These are phyloP conservation scores for Drosophila bipectinata DNA, from an alignment of 1,140 invertebrate genomes.

Conservation along the genomic window DNA sequence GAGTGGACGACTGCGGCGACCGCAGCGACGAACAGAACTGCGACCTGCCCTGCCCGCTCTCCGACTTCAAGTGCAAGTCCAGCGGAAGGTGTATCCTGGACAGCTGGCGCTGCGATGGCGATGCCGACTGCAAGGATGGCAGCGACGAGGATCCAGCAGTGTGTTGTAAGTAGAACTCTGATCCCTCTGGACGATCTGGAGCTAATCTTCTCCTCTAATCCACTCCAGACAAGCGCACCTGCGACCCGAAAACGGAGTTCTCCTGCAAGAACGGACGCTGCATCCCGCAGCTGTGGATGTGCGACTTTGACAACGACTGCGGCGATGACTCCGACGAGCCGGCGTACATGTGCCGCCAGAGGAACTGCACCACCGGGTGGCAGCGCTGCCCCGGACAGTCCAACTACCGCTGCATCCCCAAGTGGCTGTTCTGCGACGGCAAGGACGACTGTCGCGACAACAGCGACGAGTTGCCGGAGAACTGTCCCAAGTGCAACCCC, in stretches of 20 bases:
- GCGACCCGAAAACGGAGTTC: slow-evolving; percentile 93
- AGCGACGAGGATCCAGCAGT: slow-evolving; percentile 95
- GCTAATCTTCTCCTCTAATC: neutral
- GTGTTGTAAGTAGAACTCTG: slow-evolving; percentile 88
- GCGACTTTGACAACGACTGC: slow-evolving; percentile 85
- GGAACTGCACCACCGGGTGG: slow-evolving; percentile 96
- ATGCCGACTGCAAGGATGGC: slow-evolving; percentile 97
- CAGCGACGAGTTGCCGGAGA: slow-evolving; percentile 94
- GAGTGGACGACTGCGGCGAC: slow-evolving; percentile 94
- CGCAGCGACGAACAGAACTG: slow-evolving; percentile 93
- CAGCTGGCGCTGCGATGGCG: slow-evolving; percentile 98
- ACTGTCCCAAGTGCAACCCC: slow-evolving; percentile 94
- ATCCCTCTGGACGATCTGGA: neutral
- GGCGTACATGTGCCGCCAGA: slow-evolving; percentile 94
- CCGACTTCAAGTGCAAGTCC: slow-evolving; percentile 96
- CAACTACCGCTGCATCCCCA: slow-evolving; percentile 96
- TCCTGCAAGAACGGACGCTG: slow-evolving; percentile 96
- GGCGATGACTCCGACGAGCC: slow-evolving; percentile 98
- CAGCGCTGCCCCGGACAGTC: slow-evolving; percentile 94
- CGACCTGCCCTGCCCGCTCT: slow-evolving; percentile 92
- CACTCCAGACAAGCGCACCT: slow-evolving; percentile 88
- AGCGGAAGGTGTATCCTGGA: slow-evolving; percentile 96
- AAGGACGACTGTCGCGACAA: slow-evolving; percentile 96
- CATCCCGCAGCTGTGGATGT: slow-evolving; percentile 98
- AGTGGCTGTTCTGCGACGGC: slow-evolving; percentile 97